Evolutionary conservation across 2,113 vertebrate species (phyloP).

Genomic region (Gambusia holbrooki): DNA sequence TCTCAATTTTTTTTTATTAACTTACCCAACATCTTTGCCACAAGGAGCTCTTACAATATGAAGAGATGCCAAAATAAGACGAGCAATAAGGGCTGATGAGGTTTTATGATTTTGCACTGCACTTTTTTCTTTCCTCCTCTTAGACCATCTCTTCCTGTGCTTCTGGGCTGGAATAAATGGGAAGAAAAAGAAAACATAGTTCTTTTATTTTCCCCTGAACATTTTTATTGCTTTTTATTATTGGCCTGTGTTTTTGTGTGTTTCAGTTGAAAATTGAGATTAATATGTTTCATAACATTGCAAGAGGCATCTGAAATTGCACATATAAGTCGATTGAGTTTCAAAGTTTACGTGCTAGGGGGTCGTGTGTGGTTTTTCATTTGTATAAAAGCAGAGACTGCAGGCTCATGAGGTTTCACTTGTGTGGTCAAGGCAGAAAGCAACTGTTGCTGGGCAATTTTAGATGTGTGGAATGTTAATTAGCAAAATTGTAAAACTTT

Average conservation of each 20-base stretch:
- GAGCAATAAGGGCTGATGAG: slow-evolving; percentile 70
- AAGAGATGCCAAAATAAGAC: slow-evolving; percentile 64
- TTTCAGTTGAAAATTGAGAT: slow-evolving; percentile 49
- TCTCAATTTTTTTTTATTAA: slow-evolving; percentile 54
- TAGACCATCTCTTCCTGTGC: slow-evolving; percentile 47
- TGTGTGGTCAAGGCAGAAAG: slow-evolving; percentile 1
- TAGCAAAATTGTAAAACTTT: not conserved
- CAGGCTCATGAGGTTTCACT: not conserved
- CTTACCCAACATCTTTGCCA: slow-evolving; percentile 45
- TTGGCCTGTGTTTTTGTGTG: slow-evolving; percentile 40
- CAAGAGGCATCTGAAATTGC: slow-evolving; percentile 41
- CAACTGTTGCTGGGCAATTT: not conserved
- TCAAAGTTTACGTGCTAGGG: slow-evolving; percentile 16
- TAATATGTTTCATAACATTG: slow-evolving; percentile 65
- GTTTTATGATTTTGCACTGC: slow-evolving; percentile 58
- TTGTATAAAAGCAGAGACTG: slow-evolving; percentile 11
- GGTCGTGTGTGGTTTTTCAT: slow-evolving; percentile 11
- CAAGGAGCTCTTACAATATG: slow-evolving; percentile 57
- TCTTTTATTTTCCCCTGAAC: slow-evolving; percentile 12
- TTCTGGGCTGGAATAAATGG: slow-evolving; percentile 68
- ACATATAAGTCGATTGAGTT: slow-evolving; percentile 37
- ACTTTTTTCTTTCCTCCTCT: slow-evolving; percentile 30
- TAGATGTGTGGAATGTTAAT: not conserved
- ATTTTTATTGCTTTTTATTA: slow-evolving; percentile 76
- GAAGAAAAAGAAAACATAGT: slow-evolving; percentile 56